A percentile compares a stretch with the other conserved stretches of the same genome.
These are phyloP conservation scores for Agapostemon virescens DNA, from an alignment of 2,888 invertebrate genomes.

Conservation along the genomic window DNA sequence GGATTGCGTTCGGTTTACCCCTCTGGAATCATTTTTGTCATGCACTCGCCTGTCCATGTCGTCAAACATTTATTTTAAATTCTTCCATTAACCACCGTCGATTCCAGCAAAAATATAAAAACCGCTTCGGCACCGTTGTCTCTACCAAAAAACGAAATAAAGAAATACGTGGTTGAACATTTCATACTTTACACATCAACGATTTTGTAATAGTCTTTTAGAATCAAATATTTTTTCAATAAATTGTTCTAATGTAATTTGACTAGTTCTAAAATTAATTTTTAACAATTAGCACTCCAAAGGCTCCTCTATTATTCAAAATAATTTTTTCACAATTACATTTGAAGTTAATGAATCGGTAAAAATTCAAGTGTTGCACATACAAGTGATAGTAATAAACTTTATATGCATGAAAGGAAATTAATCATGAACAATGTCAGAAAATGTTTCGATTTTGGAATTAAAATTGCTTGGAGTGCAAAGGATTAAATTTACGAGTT, in stretches of 20 bases:
- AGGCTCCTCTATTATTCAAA: no score
- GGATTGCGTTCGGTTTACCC: conserved; percentile 21
- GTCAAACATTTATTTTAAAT: neutral
- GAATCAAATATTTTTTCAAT: neutral
- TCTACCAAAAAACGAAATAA: neutral
- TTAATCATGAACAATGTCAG: no score
- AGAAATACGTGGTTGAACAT: neutral
- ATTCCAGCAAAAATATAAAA: neutral
- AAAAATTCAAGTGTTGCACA: no score
- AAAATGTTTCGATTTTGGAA: no score
- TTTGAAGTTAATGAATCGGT: no score
- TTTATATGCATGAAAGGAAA: no score
- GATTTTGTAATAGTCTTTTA: neutral
- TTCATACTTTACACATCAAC: neutral
- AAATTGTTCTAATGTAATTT: neutral
- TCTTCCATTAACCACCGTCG: neutral
- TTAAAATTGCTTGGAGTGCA: no score
- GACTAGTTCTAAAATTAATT: no score
- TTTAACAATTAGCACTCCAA: no score
- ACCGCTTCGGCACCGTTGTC: neutral
- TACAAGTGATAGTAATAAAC: no score
- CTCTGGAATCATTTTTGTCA: conserved; percentile 14
- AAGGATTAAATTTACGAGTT: no score
- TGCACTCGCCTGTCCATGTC: neutral
- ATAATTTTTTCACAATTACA: no score